Evolutionary conservation across 2,888 invertebrate species (phyloP), one percentile per base, ranked within the genome.

Genomic region (Deilephila porcellus): DNA sequence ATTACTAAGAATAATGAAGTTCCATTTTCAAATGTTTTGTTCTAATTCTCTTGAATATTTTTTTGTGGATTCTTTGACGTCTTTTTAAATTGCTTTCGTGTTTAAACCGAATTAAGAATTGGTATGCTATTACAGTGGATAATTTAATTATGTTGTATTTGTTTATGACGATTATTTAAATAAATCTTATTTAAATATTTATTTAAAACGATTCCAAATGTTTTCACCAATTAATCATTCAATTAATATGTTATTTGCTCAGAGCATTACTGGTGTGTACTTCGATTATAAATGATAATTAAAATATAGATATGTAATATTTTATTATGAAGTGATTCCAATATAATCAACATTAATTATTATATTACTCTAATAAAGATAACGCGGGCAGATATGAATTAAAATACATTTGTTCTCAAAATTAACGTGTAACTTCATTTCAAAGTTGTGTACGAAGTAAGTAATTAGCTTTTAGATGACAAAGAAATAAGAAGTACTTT

Each of bases 161-260:
- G 1, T 45, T 45, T 45, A 45, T 45, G 14, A 45, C 14, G 11
- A 0, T 14, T 45, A 45, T 14, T 45, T 45, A 45, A 14, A 14
- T 45, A 45, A 45, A 45, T 45, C 45, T 45, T 32, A 5, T 32
- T 32, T 32, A 5, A 32, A 45, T 11, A 45, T 45, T 3, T 45
- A 45, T 45, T 45, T 11, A 11, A 45, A 45, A 11, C 45, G 45
- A 45, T 14, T 20, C 20, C 64, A 19, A 14, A 45, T 4, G 20
- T 37, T 19, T 64, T 20, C 20, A 45, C 14, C 45, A 64, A 64
- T 14, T 14, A 45, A n/a, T 64, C 20, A 45, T 64, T 20, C 45
- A 20, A 64, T 64, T 45, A 64, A n/a, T 20, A 45, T 37, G 34
- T 64, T 64, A 64, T 64, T 63, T 11, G n/a, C 34, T 63, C n/a